Conservation (phyloP, 2,888 invertebrate genomes). For the Agonum fuliginosum region DNA sequence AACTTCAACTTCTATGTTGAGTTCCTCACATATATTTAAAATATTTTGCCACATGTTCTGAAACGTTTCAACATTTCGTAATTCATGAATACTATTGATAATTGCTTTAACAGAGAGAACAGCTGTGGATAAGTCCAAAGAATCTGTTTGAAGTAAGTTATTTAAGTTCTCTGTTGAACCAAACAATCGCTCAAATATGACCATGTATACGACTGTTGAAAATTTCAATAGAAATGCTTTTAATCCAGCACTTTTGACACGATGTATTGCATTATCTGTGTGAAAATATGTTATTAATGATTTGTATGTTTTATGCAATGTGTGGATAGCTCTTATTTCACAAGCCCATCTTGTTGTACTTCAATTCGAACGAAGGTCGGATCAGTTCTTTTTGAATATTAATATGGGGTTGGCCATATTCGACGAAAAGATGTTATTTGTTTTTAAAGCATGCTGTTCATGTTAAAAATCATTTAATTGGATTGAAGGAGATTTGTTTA, state of each 20-base stretch:
- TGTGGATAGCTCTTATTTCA: background rate
- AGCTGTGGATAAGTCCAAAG: background rate
- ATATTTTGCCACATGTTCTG: background rate
- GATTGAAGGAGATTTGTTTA: no score
- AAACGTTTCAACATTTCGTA: background rate
- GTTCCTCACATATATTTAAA: conserved; percentile 1
- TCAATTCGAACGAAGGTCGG: background rate
- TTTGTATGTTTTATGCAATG: background rate
- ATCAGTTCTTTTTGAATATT: background rate
- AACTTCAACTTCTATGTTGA: background rate
- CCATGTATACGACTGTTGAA: background rate
- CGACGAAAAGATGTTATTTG: no score
- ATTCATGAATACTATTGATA: background rate
- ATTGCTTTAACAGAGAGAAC: background rate
- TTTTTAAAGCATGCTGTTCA: no score
- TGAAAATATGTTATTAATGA: background rate
- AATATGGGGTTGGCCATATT: no score
- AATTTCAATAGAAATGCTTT: conserved; percentile 3
- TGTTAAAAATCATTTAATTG: no score
- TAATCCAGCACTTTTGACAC: background rate
- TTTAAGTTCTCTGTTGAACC: background rate
- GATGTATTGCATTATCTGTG: background rate
- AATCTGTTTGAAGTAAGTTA: background rate
- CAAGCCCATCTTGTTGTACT: background rate
- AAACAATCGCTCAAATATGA: background rate